Percentiles rank a stretch among this genome's conserved stretches.
Conservation (phyloP, 53 echinoderm and acorn worm species). For the Echinarachnius parma region DNA sequence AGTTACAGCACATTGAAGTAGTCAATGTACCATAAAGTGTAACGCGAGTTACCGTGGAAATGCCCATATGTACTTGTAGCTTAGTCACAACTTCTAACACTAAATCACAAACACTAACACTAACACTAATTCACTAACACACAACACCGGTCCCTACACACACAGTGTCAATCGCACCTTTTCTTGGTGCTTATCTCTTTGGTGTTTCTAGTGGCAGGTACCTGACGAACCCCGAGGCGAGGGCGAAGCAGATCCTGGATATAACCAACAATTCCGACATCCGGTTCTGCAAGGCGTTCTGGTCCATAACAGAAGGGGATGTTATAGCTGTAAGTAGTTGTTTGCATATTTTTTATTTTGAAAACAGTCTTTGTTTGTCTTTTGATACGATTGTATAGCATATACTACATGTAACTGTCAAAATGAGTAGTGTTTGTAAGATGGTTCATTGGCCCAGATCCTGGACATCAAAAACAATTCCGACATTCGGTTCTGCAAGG, state of each 20-base stretch:
- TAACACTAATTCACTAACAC: slow-evolving; percentile 5
- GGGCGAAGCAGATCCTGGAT: slow-evolving; percentile 88
- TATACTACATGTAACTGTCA: no score
- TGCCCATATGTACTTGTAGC: no score
- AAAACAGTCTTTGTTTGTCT: no score
- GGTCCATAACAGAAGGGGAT: slow-evolving; percentile 92
- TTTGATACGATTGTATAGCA: no score
- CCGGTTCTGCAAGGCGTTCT: slow-evolving; percentile 93
- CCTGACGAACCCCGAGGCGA: slow-evolving; percentile 75
- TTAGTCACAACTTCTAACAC: no score
- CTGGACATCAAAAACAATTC: slow-evolving; percentile 81
- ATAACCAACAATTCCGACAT: slow-evolving; percentile 89
- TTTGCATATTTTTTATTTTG: no score
- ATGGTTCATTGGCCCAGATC: no score
- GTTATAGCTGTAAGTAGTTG: slow-evolving; percentile 81
- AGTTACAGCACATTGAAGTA: no score
- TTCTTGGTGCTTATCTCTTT: slow-evolving; percentile 44
- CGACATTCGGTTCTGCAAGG: slow-evolving; percentile 89
- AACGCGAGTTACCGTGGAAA: no score
- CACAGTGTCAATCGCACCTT: slow-evolving; percentile 43
- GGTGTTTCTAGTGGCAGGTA: slow-evolving; percentile 68
- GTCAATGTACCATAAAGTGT: no score
- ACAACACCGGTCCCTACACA: slow-evolving; percentile 2
- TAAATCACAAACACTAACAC: slow-evolving; percentile 19
- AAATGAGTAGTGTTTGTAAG: no score